Evolutionary conservation across 2,797 vertebrate species (phyloP).

Genomic region (Xiphophorus birchmanni): DNA sequence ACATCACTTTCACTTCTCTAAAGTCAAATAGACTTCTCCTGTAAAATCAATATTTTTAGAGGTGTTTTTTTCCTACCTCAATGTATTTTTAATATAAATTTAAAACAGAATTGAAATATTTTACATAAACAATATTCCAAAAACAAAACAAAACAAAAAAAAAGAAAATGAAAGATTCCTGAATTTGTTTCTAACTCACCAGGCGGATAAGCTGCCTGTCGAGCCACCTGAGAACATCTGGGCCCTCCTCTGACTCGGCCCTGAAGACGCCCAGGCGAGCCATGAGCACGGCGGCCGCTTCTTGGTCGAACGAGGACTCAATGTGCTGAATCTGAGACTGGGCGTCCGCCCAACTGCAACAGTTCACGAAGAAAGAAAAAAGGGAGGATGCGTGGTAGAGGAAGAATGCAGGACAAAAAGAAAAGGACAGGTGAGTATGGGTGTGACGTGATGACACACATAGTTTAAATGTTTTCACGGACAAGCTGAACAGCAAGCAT

Average conservation of each 20-base stretch:
- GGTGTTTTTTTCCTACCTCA: neutral
- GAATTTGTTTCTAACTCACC: slow-evolving; percentile 76
- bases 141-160: neutral
- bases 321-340: slow-evolving; percentile 95
- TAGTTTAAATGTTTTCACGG: neutral
- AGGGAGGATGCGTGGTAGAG: neutral
- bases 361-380: neutral
- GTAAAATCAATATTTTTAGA: neutral
- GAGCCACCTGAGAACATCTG: slow-evolving; percentile 95
- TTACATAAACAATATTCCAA: neutral
- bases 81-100: neutral
- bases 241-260: slow-evolving; percentile 95
- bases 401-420: neutral
- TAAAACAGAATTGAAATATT: neutral
- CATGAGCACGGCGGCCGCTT: slow-evolving; percentile 95
- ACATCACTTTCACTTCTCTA: neutral
- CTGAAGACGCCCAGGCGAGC: slow-evolving; percentile 93
- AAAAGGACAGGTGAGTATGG: slow-evolving; percentile 29
- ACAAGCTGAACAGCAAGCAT: slow-evolving; percentile 15
- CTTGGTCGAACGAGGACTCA: slow-evolving; percentile 96
- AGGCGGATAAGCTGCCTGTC: slow-evolving; percentile 97
- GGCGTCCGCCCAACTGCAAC: slow-evolving; percentile 93
- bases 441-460: slow-evolving; percentile 44
- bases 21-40: neutral
- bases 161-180: neutral